phyloP scores from a whole-genome alignment of 2,888 invertebrate genomes.

The Cerastis leucographa region DNA sequence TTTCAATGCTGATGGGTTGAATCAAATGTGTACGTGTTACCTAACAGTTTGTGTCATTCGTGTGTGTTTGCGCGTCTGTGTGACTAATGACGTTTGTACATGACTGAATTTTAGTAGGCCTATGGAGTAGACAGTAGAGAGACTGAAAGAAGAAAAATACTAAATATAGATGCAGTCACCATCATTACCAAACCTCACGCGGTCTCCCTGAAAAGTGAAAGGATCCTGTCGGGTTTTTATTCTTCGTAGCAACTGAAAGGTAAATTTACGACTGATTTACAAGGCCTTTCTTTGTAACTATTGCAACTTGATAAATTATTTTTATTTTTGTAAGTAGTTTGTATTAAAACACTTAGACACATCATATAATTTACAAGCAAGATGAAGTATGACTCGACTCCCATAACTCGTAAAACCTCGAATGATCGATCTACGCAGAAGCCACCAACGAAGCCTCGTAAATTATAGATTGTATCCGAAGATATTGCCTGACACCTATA shows the following conservation, averaged over 20 bases:
- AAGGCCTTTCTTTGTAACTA: not conserved
- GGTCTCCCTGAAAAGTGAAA: not conserved
- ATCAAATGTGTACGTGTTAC: not conserved
- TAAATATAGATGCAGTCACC: not conserved
- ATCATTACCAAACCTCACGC: too few species aligned
- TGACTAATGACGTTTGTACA: not conserved
- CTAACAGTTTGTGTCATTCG: too few species aligned
- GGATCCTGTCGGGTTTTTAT: not conserved
- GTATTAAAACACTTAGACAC: not conserved
- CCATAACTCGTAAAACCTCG: not conserved
- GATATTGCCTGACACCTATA: constrained; percentile 66
- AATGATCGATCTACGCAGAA: constrained; percentile 29
- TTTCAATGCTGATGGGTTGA: not conserved
- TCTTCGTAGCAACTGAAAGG: too few species aligned
- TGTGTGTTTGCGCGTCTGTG: not conserved
- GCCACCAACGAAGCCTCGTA: constrained; percentile 32
- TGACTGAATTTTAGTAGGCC: not conserved
- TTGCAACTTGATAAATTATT: not conserved
- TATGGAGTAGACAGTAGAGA: not conserved
- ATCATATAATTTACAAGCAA: not conserved
- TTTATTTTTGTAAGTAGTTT: not conserved
- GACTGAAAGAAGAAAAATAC: not conserved
- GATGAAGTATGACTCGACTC: not conserved
- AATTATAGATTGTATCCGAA: constrained; percentile 55
- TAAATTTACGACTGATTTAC: not conserved